Evolutionary conservation across 2,113 vertebrate species (phyloP), one percentile per base, ranked within the genome.

Genomic region (Macroglossus sobrinus): DNA sequence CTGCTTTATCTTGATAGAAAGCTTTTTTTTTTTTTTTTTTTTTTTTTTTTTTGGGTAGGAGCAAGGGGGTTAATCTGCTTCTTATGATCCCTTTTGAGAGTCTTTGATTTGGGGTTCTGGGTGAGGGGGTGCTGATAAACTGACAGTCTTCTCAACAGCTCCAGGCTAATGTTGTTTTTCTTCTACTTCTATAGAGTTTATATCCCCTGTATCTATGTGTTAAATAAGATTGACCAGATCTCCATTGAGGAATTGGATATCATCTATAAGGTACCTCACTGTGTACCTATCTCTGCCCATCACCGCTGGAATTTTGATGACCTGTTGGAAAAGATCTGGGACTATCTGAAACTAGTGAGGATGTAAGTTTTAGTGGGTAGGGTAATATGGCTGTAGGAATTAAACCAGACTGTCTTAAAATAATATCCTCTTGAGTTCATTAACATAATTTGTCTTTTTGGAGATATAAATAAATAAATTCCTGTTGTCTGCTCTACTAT

Each of bases 301-400:
- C 99, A 99, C 97, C 99, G 99, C 97, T 99, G 99, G 99, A 99
- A 99, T 98, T 99, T 99, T n/a, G 99, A 99, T 61, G 99, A 99
- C 97, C 98, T 99, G 38, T 98, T 99, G 96, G 99, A 99, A 98
- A 99, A 96, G 97, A 99, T 99, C 89, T 99, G 99, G 99, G 99
- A 99, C 98, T 99, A 99, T 97, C 98, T 99, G 74, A 98, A 99
- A 93, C 98, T 99, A 53, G 99, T 99, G 93, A 99, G 99, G 97
- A 99, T 99, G 99, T 99, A 98, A 99, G 99, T 98, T 35, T 63
- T 63, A 47, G 28, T 95, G 63, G 47, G 13, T 78, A 69, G 35
- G 55, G 45, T 88, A n/a, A 18, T 75, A 57, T 53, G 89, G 9
- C 24, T 81, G 0, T 86, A 72, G 24, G 47, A 64, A 33, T 89